Base-by-base conservation (phyloP, 1,140 invertebrate genomes). In the Drosophila sulfurigaster region DNA sequence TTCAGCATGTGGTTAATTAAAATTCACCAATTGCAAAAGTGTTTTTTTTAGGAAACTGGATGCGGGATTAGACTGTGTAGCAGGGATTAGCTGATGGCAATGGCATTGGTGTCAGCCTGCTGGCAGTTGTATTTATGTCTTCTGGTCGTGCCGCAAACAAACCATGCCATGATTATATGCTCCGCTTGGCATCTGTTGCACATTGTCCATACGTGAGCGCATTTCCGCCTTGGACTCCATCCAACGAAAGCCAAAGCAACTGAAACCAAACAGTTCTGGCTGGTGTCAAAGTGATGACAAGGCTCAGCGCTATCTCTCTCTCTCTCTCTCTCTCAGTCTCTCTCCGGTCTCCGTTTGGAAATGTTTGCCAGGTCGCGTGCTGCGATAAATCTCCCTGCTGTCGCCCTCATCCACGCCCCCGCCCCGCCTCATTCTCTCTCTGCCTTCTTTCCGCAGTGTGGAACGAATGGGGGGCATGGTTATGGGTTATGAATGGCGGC, bases 1-100 rank as follows among this genome's bases (percentile, higher is more conserved):
- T 10, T 25, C 20, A 4, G 66, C 81, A 81, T 79, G 78, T 71
- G 85, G 78, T 89, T 89, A 89, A 88, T 88, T 88, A 80, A 88
- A 88, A 88, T 83, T 81, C 78, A 64, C 75, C 81, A 88, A 89
- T 87, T 82, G 65, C 72, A 67, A 66, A 69, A 52, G 68, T 35
- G 49, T 15, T 32, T 32, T 32, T 38, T 32, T n/a, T 1, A 5
- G 5, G n/a, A 48, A 30, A 68, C 70, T 54, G 45, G 56, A 52
- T 46, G 72, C 69, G 38, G 80, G 83, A 78, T 83, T 88, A 88
- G 77, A 45, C 70, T 30, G 32, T 70, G 66, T 83, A 78, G 38
- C 80, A 54, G 71, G 65, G 74, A 83, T 89, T 73, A 49, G 60
- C 38, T 65, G n/a, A 32, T 13, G 25, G 25, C 20, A 64, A 62